A percentile compares a stretch with the other conserved stretches of the same genome.
Evolutionary conservation across 1,140 invertebrate genomes (phyloP).

Genomic region (Cardiocondyla obscurior): DNA sequence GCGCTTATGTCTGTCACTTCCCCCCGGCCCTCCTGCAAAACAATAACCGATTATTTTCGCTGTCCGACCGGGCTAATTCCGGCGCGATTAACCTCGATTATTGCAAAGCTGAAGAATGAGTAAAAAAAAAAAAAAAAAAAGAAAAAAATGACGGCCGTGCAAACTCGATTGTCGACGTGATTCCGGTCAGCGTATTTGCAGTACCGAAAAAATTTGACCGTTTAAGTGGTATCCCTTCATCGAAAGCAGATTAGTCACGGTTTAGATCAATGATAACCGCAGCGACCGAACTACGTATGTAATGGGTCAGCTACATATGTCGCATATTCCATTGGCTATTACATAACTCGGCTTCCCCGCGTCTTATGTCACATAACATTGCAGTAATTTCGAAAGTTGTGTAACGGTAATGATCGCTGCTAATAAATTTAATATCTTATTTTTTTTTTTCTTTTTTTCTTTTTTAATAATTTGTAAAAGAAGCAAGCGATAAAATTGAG

Average conservation of each 20-base stretch:
- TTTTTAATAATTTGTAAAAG: neutral
- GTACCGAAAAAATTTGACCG: conserved; percentile 3
- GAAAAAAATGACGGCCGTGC: neutral
- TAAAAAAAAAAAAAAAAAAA: too few species aligned
- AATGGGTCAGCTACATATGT: conserved; percentile 4
- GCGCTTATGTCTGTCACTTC: conserved; percentile 95
- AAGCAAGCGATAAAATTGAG: neutral
- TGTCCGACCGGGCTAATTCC: neutral
- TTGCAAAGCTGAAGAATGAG: neutral
- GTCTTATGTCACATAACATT: neutral
- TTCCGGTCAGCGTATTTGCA: neutral
- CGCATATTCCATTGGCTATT: conserved; percentile 22
- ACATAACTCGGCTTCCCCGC: neutral
- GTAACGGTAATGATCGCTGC: neutral
- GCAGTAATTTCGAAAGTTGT: neutral
- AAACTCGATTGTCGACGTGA: neutral
- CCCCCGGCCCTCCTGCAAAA: conserved; percentile 91
- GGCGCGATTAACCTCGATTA: neutral
- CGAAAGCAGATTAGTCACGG: conserved; percentile 19
- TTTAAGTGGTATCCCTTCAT: neutral
- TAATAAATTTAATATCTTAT: conserved; percentile 12
- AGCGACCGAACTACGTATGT: neutral
- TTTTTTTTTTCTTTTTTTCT: too few species aligned
- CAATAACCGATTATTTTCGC: conserved; percentile 40
- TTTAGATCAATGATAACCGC: conserved; percentile 34